Base-by-base conservation (phyloP, 2,888 invertebrate genomes). In the Carpatolechia fugitivella region DNA sequence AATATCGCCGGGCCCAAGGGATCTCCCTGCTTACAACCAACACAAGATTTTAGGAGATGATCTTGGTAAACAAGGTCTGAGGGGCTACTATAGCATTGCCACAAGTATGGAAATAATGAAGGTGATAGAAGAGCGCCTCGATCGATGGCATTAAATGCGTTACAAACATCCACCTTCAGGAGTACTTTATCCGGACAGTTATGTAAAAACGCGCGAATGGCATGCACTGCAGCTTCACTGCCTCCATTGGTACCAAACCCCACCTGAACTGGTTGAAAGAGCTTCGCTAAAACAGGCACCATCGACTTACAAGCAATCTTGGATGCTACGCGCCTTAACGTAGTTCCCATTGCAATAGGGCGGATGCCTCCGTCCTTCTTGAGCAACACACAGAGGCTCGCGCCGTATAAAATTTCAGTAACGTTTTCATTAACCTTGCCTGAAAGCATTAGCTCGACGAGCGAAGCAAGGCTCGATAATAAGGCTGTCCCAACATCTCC, bases 21-120 rank as follows among this genome's bases (percentile, higher is more conserved):
- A 36, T 36, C 13, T 0, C 55, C 55, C 24, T 56, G 55, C 20
- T 56, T 51, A 24, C 52, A 56, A 1, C 48, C 54, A 3, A 49
- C 40, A 5, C 38, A 29, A 1, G 48, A 54, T 11, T 29, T 13
- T 0, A 54, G 11, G n/a, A 54, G 31, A 11, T 54, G 36, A 13
- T 13, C 14, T 40, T 49, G 36, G 33, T 54, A 54, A 1, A 40
- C 29, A 7, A 54, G 38, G 30, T 49, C 48, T 3, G 49, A 40
- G 4, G 48, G 40, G 1, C 11, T 3, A 8, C 40, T 33, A 24
- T 51, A 51, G 11, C 40, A 51, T 11, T 51, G 51, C 51, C 51
- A 51, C 8, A 47, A 16, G n/a, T 47, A 47, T 10, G 47, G 31
- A 47, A 31, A 47, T 10, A 47, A 16, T 31, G 47, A 7, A n/a